Evolutionary conservation across 2,888 invertebrate species (phyloP).

Genomic region (Formica aserva): DNA sequence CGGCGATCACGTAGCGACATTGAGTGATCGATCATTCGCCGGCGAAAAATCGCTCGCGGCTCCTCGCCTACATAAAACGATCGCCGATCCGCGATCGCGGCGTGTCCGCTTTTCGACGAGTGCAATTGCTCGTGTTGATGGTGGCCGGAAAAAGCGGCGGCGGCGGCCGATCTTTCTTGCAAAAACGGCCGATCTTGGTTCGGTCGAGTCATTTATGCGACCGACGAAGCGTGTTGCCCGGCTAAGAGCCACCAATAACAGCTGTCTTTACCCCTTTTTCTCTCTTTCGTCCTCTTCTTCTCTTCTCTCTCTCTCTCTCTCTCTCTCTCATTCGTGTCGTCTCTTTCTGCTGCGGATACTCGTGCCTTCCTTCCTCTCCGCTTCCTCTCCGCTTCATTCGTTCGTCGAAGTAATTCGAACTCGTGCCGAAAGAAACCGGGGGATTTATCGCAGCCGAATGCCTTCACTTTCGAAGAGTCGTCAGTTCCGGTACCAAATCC

Average conservation of each 20-base stretch:
- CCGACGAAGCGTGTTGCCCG: slow-evolving; percentile 72
- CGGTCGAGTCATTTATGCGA: slow-evolving; percentile 73
- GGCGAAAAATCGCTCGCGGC: slow-evolving; percentile 58
- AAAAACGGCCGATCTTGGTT: slow-evolving; percentile 48
- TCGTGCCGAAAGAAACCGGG: slow-evolving; percentile 76
- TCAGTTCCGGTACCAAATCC: slow-evolving; percentile 70
- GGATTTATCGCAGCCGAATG: slow-evolving; percentile 68
- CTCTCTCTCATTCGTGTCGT: slow-evolving; percentile 21
- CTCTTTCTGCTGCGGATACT: slow-evolving; percentile 29
- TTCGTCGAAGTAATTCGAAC: slow-evolving; percentile 72
- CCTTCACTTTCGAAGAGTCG: slow-evolving; percentile 61
- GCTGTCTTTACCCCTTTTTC: slow-evolving; percentile 65
- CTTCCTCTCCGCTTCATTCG: slow-evolving; percentile 57
- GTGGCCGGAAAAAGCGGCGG: slow-evolving; percentile 64
- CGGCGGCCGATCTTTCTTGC: background rate
- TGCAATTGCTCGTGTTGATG: slow-evolving; percentile 64
- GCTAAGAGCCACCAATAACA: slow-evolving; percentile 74
- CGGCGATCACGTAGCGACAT: slow-evolving; percentile 48
- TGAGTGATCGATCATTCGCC: slow-evolving; percentile 55
- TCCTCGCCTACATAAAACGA: slow-evolving; percentile 44
- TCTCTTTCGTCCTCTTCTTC: slow-evolving; percentile 16
- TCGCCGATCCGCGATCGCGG: slow-evolving; percentile 25
- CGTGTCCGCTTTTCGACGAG: slow-evolving; percentile 53
- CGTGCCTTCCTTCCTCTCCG: slow-evolving; percentile 50
- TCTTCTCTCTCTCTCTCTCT: background rate